These are phyloP conservation scores for Erebia palarica DNA, from an alignment of 2,888 invertebrate species.

Conservation along the genomic window DNA sequence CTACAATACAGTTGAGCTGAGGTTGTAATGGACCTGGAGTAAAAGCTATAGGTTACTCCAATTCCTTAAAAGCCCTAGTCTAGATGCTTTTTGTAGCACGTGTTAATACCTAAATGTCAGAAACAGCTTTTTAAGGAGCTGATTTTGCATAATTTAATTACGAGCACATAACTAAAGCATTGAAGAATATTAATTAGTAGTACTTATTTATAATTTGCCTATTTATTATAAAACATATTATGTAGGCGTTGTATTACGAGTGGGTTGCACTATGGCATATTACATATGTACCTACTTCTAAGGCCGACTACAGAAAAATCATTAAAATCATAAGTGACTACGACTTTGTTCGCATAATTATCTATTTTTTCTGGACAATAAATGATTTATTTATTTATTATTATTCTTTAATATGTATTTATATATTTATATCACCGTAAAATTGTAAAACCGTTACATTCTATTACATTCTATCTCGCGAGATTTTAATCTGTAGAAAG, in stretches of 20 bases:
- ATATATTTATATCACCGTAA: too few species aligned
- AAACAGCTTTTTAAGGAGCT: too few species aligned
- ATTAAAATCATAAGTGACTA: neutral
- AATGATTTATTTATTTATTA: too few species aligned
- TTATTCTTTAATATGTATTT: too few species aligned
- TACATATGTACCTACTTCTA: conserved; percentile 7
- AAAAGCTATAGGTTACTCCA: neutral
- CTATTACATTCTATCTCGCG: too few species aligned
- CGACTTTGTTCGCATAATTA: too few species aligned
- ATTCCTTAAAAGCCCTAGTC: neutral
- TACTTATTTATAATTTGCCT: conserved; percentile 3
- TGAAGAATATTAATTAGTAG: neutral
- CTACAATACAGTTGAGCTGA: too few species aligned
- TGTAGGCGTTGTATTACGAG: conserved; percentile 18
- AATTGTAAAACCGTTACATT: too few species aligned
- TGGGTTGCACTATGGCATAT: conserved; percentile 15
- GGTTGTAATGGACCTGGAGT: too few species aligned
- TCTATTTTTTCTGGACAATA: too few species aligned
- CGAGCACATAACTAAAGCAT: neutral
- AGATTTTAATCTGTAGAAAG: too few species aligned
- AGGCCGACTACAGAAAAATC: conserved; percentile 12
- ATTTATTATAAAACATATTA: neutral
- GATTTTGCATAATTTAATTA: too few species aligned
- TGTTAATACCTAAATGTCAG: neutral
- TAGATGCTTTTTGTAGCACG: neutral